These are phyloP conservation scores for Smutsia temminckii DNA, from an alignment of 2,797 vertebrate species.

Conservation along the genomic window DNA sequence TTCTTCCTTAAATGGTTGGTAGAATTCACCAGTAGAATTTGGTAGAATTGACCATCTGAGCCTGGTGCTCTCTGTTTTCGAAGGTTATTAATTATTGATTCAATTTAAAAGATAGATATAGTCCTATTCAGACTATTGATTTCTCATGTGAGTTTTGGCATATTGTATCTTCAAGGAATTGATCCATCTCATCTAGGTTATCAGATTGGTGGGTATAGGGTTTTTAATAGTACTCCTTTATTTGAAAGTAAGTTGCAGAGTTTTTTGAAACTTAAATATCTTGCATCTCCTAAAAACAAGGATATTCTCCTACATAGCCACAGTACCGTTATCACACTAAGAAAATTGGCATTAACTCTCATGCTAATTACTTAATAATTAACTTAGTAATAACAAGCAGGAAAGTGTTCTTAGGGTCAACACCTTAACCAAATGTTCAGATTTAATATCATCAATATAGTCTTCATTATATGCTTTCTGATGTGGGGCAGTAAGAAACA, in stretches of 20 bases:
- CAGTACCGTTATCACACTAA: neutral
- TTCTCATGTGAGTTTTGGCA: slow-evolving; percentile 1
- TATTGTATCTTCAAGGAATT: neutral
- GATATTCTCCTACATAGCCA: neutral
- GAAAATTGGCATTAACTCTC: neutral
- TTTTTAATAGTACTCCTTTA: slow-evolving; percentile 10
- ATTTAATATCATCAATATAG: neutral
- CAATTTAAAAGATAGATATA: neutral
- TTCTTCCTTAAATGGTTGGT: neutral
- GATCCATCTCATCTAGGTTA: neutral
- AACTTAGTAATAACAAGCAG: slow-evolving; percentile 1
- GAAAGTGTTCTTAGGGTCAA: neutral
- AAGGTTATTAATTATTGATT: neutral
- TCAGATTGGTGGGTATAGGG: neutral
- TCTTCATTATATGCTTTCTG: neutral
- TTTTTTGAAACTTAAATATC: slow-evolving; percentile 26
- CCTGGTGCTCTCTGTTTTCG: neutral
- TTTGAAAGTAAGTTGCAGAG: slow-evolving; percentile 2
- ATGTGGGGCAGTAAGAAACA: neutral
- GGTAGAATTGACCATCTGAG: neutral
- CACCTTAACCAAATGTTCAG: neutral
- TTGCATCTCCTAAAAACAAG: slow-evolving; percentile 23
- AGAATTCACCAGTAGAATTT: neutral
- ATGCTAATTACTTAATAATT: slow-evolving; percentile 18
- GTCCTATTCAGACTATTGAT: neutral